phyloP scores from a whole-genome alignment of 2,113 vertebrate species.

The Notiomystis cincta region DNA sequence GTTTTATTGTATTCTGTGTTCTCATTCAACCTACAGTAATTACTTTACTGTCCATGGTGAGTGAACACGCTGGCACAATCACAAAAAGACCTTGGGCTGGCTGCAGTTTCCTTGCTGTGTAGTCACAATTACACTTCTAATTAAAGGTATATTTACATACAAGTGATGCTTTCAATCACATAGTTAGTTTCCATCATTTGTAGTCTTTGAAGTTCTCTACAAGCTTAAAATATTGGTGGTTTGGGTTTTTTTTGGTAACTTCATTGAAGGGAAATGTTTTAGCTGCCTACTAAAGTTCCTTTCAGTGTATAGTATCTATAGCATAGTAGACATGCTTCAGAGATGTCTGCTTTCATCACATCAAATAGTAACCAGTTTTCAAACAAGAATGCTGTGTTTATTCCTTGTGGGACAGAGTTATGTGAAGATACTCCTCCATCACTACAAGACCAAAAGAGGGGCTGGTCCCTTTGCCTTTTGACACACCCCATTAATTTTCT shows the following conservation, averaged over 20 bases:
- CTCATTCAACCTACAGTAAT: neutral
- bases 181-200: neutral
- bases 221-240: neutral
- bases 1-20: neutral
- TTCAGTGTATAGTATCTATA: neutral
- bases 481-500: neutral
- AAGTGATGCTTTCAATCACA: neutral
- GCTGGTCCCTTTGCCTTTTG: neutral
- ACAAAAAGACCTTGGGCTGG: neutral
- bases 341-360: neutral
- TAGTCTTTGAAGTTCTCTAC: neutral
- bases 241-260: neutral
- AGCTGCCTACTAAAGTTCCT: neutral
- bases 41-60: neutral
- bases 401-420: neutral
- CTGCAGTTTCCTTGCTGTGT: neutral
- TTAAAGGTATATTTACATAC: neutral
- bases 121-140: neutral
- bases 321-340: neutral
- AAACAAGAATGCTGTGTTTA: neutral
- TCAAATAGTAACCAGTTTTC: neutral
- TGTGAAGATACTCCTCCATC: neutral
- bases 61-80: neutral
- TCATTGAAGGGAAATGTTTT: neutral
- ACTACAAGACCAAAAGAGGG: rapidly evolving